Base-by-base conservation (phyloP, 1,140 invertebrate genomes). In the Danaus plexippus region DNA sequence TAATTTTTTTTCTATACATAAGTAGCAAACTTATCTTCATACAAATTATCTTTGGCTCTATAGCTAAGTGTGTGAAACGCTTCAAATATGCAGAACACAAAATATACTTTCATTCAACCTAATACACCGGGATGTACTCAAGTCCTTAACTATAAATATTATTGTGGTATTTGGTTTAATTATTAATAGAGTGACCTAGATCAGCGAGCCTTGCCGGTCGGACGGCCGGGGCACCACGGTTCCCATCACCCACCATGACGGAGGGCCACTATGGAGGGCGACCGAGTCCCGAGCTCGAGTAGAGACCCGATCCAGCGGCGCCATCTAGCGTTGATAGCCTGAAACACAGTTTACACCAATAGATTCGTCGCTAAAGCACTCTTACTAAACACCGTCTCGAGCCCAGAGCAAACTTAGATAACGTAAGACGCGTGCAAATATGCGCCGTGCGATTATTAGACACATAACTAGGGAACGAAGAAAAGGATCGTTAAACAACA, bases 271-370 rank as follows among this genome's bases (percentile, higher is more conserved):
- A 49, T 68, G 60, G 65, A 74, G 11, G 76, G 71, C 57, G 75
- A 73, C n/a, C 77, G 69, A 67, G 69, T 75, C 53, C 4, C 22
- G 22, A 72, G 75, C 48, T 65, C 40, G 67, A 43, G 50, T 57
- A 44, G 44, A 52, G 22, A 32, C 22, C 41, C 18, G 49, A 52
- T 32, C 62, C 51, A 11, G 54, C 46, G 11, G 63, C 18, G 9
- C 75, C 66, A 47, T 85, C 81, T 81, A 87, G 66, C 71, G 83
- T 66, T 75, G 83, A 67, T 84, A 86, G 55, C 75, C 85, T 87
- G 75, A 32, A 77, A 79, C 15, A 68, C 15, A 22, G 42, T 41
- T 51, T 42, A 54, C 44, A 11, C 40, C 44, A 13, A 42, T n/a
- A 49, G 8, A 43, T 42, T 11, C 43, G 56, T 15, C 22, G 32